Base-by-base conservation (phyloP, 2,113 vertebrate species). In the Leptodactylus fuscus region DNA sequence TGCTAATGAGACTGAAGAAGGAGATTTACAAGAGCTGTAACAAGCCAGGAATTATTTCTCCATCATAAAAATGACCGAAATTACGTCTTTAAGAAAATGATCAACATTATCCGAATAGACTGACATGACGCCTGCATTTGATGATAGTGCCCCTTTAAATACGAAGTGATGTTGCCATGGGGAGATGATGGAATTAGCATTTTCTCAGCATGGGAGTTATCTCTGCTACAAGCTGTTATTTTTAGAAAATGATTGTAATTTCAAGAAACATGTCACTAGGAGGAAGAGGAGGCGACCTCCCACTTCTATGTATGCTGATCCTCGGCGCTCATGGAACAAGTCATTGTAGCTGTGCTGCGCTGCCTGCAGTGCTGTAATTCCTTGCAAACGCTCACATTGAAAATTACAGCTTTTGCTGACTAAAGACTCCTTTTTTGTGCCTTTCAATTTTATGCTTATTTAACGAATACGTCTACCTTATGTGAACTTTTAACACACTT, bases 171-270 rank as follows among this genome's bases (percentile, higher is more conserved):
- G 94, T 95, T 95, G 92, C 94, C 92, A 94, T 95, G 94, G 94
- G 91, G 93, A 92, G 91, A 90, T 94, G 90, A 91, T 94, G 93
- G 93, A 94, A 91, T 93, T 91, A 93, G 91, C 91, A 92, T 94
- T 75, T 81, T 73, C 91, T 88, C 87, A 90, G 92, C 91, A 58
- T 80, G 90, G 92, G 89, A 91, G 90, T 89, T 91, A 92, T 90
- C 88, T 88, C 79, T 88, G 90, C 91, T 90, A 90, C 79, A 69
- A 91, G 90, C 90, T 91, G 76, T 88, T 94, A 94, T 95, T 95
- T 95, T 94, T 94, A 94, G 93, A 90, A 15, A 0, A 6, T 36
- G 51, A 90, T 85, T 86, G 90, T 94, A 93, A 90, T 65, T 81
- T 81, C 79, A 67, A 81, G 79, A 81, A 81, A 20, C 58, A 65